A percentile compares a stretch with the other conserved stretches of the same genome.
phyloP scores from a whole-genome alignment of 2,113 vertebrate species.

The Pluvialis apricaria region DNA sequence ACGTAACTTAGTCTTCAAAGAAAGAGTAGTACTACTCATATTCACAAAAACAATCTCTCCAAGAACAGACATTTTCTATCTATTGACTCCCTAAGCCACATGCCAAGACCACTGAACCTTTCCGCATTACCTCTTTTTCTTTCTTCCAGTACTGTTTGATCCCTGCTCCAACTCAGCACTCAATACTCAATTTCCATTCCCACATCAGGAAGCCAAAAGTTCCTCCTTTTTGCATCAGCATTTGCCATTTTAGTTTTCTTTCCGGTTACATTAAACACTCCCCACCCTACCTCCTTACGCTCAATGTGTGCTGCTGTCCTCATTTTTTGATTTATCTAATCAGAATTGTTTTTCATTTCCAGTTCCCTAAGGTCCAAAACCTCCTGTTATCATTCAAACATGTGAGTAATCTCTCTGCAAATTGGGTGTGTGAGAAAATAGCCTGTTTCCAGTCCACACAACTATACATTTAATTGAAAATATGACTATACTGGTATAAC shows the following conservation, averaged over 20 bases:
- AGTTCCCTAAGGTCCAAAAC: background rate
- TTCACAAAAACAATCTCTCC: background rate
- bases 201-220: background rate
- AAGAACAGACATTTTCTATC: background rate
- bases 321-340: background rate
- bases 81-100: background rate
- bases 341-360: background rate
- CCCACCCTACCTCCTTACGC: background rate
- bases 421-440: background rate
- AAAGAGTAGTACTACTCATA: background rate
- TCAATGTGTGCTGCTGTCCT: background rate
- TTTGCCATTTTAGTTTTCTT: background rate
- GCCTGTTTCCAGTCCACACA: background rate
- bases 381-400: accelerated
- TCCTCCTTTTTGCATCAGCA: background rate
- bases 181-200: background rate
- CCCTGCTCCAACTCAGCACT: background rate
- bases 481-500: background rate
- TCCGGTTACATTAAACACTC: background rate
- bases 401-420: background rate
- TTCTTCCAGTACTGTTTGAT: background rate
- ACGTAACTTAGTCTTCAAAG: background rate
- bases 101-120: background rate
- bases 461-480: background rate
- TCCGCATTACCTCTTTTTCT: background rate